These are phyloP conservation scores for Dinoponera quadriceps DNA, from an alignment of 1,140 invertebrate species.

Conservation along the genomic window DNA sequence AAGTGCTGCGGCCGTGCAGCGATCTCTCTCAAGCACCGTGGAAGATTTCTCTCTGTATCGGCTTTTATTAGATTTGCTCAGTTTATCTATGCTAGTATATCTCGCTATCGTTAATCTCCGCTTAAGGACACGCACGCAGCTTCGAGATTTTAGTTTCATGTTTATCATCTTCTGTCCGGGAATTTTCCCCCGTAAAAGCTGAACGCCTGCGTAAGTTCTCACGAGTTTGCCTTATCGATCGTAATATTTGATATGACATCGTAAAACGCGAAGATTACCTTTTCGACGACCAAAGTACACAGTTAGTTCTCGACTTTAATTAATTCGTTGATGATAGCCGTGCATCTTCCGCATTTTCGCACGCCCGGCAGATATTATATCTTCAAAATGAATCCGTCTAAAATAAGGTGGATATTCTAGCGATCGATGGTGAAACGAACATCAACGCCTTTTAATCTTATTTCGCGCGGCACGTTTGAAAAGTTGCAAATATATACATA, in stretches of 20 bases:
- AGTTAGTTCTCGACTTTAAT: neutral
- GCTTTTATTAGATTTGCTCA: neutral
- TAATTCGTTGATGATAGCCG: neutral
- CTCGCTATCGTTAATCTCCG: neutral
- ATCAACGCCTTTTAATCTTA: constrained; percentile 21
- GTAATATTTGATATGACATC: constrained; percentile 2
- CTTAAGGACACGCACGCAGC: neutral
- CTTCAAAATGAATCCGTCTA: neutral
- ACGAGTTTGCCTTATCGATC: constrained; percentile 3
- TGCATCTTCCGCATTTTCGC: neutral
- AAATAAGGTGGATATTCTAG: neutral
- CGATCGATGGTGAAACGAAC: constrained; percentile 25
- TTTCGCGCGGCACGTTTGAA: neutral
- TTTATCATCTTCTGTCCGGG: neutral
- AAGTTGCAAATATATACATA: constrained; percentile 16
- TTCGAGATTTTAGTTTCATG: neutral
- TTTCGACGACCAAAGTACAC: no score
- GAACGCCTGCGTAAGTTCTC: neutral
- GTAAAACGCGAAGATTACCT: neutral
- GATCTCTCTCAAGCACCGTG: neutral
- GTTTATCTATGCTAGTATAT: neutral
- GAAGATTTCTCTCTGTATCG: neutral
- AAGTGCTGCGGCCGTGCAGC: neutral
- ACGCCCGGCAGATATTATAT: neutral
- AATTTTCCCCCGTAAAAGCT: constrained; percentile 23